Evolutionary conservation across 2,113 vertebrate species (phyloP).

Genomic region (Suncus etruscus): DNA sequence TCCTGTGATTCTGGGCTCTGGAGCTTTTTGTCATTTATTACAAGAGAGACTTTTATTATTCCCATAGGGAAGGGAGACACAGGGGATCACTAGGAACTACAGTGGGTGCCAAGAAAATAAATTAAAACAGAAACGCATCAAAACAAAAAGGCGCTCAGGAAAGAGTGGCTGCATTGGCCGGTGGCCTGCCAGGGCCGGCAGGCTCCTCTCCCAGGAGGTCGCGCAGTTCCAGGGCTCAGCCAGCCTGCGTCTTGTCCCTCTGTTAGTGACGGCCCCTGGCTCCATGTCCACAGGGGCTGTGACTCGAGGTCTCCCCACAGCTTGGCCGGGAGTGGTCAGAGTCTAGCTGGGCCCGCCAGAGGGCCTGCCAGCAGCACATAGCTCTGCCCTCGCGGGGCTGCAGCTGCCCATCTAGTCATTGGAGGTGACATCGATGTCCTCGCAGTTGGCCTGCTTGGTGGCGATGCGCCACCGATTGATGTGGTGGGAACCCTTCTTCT

Average conservation of each 20-base stretch:
- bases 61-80: constrained; percentile 80
- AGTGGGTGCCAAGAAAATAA: constrained; percentile 80
- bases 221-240: constrained; percentile 71
- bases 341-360: constrained; percentile 70
- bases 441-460: constrained; percentile 95
- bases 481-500: constrained; percentile 98
- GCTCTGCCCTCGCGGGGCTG: constrained; percentile 73
- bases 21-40: constrained; percentile 47
- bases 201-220: constrained; percentile 65
- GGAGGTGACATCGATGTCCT: constrained; percentile 98
- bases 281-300: constrained; percentile 60
- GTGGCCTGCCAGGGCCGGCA: constrained; percentile 37
- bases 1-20: constrained; percentile 12
- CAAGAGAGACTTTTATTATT: constrained; percentile 82
- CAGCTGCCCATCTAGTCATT: constrained; percentile 89
- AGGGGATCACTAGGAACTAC: constrained; percentile 77
- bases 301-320: constrained; percentile 62
- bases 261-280: constrained; percentile 63
- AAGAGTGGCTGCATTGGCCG: constrained; percentile 43
- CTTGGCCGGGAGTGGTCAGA: constrained; percentile 70
- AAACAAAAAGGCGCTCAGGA: constrained; percentile 70
- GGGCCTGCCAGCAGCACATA: constrained; percentile 68
- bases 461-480: constrained; percentile 98
- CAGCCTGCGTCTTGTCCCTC: constrained; percentile 70
- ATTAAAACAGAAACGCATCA: constrained; percentile 80